Conservation (phyloP, 2,888 invertebrate genomes). For the Theristus sp. region DNA sequence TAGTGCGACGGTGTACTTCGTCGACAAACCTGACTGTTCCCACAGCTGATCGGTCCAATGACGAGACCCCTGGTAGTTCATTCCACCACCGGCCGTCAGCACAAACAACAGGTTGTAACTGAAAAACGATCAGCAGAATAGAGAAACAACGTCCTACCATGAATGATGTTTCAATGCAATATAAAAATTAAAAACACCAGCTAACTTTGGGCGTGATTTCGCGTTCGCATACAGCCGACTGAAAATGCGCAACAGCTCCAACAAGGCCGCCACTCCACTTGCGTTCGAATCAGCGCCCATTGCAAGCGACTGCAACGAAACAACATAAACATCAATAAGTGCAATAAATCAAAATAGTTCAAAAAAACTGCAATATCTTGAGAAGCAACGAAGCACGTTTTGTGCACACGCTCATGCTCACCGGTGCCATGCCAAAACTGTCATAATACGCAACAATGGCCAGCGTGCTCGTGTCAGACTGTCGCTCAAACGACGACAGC, state of each 20-base stretch:
- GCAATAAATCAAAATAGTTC: background rate
- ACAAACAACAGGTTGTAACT: slow-evolving; percentile 59
- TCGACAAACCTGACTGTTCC: background rate
- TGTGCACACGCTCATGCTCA: slow-evolving; percentile 38
- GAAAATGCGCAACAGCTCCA: slow-evolving; percentile 70
- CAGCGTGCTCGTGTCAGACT: slow-evolving; percentile 58
- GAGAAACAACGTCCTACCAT: too few species aligned
- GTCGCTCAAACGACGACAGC: slow-evolving; percentile 16
- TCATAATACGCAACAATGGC: slow-evolving; percentile 83
- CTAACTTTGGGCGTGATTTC: slow-evolving; percentile 7
- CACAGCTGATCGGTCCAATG: slow-evolving; percentile 79
- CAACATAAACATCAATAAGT: background rate
- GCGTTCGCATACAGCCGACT: slow-evolving; percentile 47
- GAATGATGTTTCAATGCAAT: too few species aligned
- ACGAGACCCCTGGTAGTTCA: slow-evolving; percentile 83
- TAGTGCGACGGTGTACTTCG: too few species aligned
- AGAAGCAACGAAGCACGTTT: background rate
- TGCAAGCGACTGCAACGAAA: slow-evolving; percentile 49
- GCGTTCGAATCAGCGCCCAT: slow-evolving; percentile 79
- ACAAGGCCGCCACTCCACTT: slow-evolving; percentile 63
- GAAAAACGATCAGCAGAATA: background rate
- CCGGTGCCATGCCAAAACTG: slow-evolving; percentile 68
- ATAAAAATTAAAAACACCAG: too few species aligned
- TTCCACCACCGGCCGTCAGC: slow-evolving; percentile 69
- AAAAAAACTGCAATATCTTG: background rate